Evolutionary conservation across 2,888 invertebrate species (phyloP).

Genomic region (Apoda limacodes): DNA sequence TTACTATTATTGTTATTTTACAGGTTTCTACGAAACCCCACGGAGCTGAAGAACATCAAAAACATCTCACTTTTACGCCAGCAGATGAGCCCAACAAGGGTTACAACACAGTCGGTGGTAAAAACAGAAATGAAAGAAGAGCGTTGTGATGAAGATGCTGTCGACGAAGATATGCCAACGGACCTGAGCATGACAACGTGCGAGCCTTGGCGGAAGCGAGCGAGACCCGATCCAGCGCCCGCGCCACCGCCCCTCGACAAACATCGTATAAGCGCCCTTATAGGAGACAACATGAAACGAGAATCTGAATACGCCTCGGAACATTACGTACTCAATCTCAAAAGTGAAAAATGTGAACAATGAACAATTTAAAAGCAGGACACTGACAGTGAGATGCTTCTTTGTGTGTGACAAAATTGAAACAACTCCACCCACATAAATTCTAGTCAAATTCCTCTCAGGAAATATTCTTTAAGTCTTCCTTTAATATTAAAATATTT

Average conservation of each 20-base stretch:
- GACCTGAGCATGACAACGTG: constrained; percentile 74
- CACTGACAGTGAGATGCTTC: constrained; percentile 36
- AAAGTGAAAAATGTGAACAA: constrained; percentile 69
- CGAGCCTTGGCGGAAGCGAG: constrained; percentile 60
- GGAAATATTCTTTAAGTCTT: constrained; percentile 47
- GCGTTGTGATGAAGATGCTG: constrained; percentile 59
- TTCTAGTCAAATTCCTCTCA: constrained; percentile 63
- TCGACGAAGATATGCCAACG: constrained; percentile 77
- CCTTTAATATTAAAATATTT: constrained; percentile 28
- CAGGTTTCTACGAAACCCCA: constrained; percentile 93
- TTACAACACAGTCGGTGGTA: constrained; percentile 43
- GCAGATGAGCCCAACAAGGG: constrained; percentile 77
- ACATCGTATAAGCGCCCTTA: constrained; percentile 63
- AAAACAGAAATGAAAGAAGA: constrained; percentile 64
- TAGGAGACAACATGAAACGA: constrained; percentile 58
- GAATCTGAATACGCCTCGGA: constrained; percentile 53
- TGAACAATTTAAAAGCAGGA: constrained; percentile 36
- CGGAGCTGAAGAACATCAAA: constrained; percentile 93
- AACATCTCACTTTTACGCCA: constrained; percentile 90
- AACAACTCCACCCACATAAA: constrained; percentile 50
- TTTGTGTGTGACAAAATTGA: constrained; percentile 28
- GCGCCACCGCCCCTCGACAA: constrained; percentile 45
- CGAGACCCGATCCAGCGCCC: constrained; percentile 40
- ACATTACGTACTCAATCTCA: constrained; percentile 59
- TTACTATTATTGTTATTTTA: constrained; percentile 17